These are phyloP conservation scores for Gari tellinella DNA, from an alignment of 2,888 invertebrate species.

Conservation along the genomic window DNA sequence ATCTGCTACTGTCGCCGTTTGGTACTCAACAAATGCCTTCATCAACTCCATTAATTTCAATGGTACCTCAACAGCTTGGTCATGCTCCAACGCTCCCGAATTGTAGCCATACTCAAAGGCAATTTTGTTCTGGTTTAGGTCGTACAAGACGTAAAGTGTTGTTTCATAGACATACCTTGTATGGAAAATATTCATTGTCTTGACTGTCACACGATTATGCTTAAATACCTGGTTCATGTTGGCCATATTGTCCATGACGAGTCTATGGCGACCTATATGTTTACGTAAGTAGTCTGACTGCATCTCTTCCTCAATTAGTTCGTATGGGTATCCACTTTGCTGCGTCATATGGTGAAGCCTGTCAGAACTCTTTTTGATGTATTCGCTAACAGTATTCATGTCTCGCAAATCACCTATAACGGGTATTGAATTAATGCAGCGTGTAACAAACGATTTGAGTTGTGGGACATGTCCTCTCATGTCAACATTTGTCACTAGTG, in stretches of 20 bases:
- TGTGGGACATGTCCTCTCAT: conserved; percentile 47
- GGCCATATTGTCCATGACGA: conserved; percentile 46
- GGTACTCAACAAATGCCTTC: background rate
- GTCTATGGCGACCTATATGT: conserved; percentile 31
- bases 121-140: conserved; percentile 2
- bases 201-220: conserved; percentile 28
- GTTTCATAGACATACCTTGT: conserved; percentile 32
- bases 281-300: conserved; percentile 17
- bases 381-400: conserved; percentile 9
- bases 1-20: background rate
- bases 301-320: conserved; percentile 35
- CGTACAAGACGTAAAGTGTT: conserved; percentile 18
- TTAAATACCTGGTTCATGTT: conserved; percentile 24
- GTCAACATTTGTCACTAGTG: conserved; percentile 39
- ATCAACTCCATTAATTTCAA: conserved; percentile 1
- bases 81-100: conserved; percentile 2
- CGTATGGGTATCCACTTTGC: conserved; percentile 37
- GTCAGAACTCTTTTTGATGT: conserved; percentile 23
- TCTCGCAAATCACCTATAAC: conserved; percentile 31
- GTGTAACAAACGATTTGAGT: conserved; percentile 32
- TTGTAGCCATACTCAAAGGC: conserved; percentile 10
- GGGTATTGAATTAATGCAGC: conserved; percentile 40
- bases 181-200: conserved; percentile 26
- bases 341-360: conserved; percentile 25
- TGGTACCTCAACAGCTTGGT: background rate